These are phyloP conservation scores for Martes martes DNA, from an alignment of 2,113 vertebrate genomes.

Conservation along the genomic window DNA sequence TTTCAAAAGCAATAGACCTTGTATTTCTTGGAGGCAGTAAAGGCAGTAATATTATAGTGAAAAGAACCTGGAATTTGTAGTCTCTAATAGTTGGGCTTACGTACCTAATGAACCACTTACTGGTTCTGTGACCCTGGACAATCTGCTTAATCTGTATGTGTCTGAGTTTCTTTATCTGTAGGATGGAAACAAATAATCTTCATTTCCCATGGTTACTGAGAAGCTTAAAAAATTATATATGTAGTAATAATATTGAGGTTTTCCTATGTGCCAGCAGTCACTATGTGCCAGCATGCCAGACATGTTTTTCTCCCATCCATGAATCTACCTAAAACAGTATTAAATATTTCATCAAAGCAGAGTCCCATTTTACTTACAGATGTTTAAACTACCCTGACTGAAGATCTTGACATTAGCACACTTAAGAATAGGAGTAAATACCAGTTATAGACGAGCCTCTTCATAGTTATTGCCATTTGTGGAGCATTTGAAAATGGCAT, in stretches of 20 bases:
- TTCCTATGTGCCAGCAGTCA: not conserved
- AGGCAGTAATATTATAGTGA: not conserved
- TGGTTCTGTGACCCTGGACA: not conserved
- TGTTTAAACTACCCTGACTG: not conserved
- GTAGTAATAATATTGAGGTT: not conserved
- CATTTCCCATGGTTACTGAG: not conserved
- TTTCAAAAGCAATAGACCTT: not conserved
- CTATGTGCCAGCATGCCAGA: no score
- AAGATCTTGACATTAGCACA: not conserved
- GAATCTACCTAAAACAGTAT: not conserved
- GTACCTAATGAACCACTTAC: not conserved
- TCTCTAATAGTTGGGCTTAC: not conserved
- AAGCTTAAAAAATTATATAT: not conserved
- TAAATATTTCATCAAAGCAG: not conserved
- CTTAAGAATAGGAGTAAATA: not conserved
- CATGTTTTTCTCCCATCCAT: not conserved
- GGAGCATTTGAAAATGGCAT: conserved; percentile 14
- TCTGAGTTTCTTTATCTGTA: not conserved
- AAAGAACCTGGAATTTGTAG: not conserved
- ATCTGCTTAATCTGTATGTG: not conserved
- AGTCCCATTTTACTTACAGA: not conserved
- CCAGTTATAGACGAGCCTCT: not conserved
- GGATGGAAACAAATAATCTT: not conserved
- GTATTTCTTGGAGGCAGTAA: not conserved
- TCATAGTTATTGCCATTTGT: not conserved